phyloP scores from a whole-genome alignment of 2,113 vertebrate genomes.

The Mustelus asterias region DNA sequence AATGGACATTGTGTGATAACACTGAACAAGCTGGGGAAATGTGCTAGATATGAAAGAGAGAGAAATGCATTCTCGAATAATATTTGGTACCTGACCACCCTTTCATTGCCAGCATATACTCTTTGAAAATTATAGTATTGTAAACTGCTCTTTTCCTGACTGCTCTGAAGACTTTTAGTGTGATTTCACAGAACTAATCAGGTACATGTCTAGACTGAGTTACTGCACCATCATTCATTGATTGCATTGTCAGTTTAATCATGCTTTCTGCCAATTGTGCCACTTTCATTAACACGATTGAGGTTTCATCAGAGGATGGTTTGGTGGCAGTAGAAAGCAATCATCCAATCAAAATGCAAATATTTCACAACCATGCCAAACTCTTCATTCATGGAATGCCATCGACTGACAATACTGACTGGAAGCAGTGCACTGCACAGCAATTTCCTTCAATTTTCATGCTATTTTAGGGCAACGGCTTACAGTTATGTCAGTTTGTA shows the following conservation, averaged over 20 bases:
- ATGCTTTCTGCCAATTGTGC: not conserved
- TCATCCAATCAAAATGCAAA: not conserved
- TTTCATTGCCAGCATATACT: not conserved
- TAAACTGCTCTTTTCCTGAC: not conserved
- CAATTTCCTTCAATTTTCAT: not conserved
- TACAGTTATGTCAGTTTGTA: not conserved
- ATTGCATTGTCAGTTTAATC: not conserved
- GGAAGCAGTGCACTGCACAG: not conserved
- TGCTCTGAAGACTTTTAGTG: not conserved
- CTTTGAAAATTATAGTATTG: not conserved
- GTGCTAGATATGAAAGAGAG: not conserved
- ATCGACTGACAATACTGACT: not conserved
- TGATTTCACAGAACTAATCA: not conserved
- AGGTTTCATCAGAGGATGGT: not conserved
- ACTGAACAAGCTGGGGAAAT: not conserved
- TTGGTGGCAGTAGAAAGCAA: not conserved
- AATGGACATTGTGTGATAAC: not conserved
- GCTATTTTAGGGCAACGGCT: not conserved
- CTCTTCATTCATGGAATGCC: not conserved
- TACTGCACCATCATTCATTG: not conserved
- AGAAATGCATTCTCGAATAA: not conserved
- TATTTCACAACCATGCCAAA: not conserved
- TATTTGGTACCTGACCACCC: not conserved
- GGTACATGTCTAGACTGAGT: not conserved
- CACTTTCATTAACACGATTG: not conserved